Evolutionary conservation across 2,888 invertebrate genomes (phyloP).

Genomic region (Harpalus rubripes): DNA sequence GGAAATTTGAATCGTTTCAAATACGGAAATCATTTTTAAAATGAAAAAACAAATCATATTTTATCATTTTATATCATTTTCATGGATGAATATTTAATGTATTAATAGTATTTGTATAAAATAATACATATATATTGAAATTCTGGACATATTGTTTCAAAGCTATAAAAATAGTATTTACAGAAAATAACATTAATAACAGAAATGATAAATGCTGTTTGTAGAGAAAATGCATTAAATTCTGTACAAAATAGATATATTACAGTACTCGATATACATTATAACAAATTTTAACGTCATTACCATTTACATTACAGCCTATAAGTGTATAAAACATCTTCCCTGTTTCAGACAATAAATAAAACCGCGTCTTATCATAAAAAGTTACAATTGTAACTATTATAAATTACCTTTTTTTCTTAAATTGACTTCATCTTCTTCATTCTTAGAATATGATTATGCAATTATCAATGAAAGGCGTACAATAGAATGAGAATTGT

Average conservation of each 20-base stretch:
- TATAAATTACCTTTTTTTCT: neutral
- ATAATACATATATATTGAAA: neutral
- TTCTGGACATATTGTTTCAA: no score
- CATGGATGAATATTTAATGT: neutral
- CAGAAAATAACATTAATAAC: constrained; percentile 7
- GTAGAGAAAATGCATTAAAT: neutral
- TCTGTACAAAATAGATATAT: constrained; percentile 53
- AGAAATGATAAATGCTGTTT: constrained; percentile 3
- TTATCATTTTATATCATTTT: neutral
- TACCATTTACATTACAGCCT: constrained; percentile 32
- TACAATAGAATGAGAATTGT: constrained; percentile 92
- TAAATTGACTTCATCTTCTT: constrained; percentile 30
- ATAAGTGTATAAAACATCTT: constrained; percentile 34
- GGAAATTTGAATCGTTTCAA: constrained; percentile 19
- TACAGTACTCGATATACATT: constrained; percentile 49
- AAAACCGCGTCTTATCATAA: constrained; percentile 21
- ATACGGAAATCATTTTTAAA: constrained; percentile 6
- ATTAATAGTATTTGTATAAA: constrained; percentile 7
- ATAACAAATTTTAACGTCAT: constrained; percentile 42
- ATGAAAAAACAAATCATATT: neutral
- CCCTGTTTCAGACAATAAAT: constrained; percentile 37
- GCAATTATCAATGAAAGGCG: constrained; percentile 82
- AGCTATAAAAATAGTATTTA: no score
- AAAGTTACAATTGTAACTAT: constrained; percentile 6
- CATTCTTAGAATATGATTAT: constrained; percentile 28